Evolutionary conservation across 1,140 invertebrate species (phyloP), one percentile per base, ranked within the genome.

Genomic region (Coptotermes formosanus): DNA sequence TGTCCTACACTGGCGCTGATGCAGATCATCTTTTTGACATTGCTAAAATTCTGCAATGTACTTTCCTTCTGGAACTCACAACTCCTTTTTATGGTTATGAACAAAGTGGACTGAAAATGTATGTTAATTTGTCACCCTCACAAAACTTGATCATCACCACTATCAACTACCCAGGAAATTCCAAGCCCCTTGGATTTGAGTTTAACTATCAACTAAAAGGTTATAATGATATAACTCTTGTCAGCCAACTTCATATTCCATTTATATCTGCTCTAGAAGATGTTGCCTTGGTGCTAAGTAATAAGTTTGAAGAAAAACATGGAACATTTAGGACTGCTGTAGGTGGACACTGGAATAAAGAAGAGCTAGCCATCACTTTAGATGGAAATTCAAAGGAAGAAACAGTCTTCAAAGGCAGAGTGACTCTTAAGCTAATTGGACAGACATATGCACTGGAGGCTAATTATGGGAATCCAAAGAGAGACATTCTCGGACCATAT

Each of bases 161-260:
- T 75, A 11, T 75, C 9, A 75, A 75, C 25, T 75, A 75, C 9
- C 82, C 48, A 32, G 82, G 82, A 30, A 9, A 30, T 45, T 52
- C 43, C 9, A 44, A 44, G 16, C 43, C 82, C 11, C 43, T 52
- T 52, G 64, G 64, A 16, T 48, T 86, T 32, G 82, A 86, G 23
- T n/a, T 86, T 12, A 48, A 86, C 30, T 83, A 52, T 32, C n/a
- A 43, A 0, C 45, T 86, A 9, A 82, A 86, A 19, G 52, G 25
- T 44, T 38, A 83, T 32, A 45, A 45, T 75, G 86, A 86, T 21
- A 25, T 84, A 25, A 86, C 32, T 85, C 52, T 86, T 25, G 43
- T 86, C 25, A 81, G 59, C n/a, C 25, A 85, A 23, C 43, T 85
- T 21, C 59, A 85, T 30, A 64, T 85, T n/a, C 85, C 85, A 38